Base-by-base conservation (phyloP, 2,113 vertebrate species). In the Mustelus asterias region DNA sequence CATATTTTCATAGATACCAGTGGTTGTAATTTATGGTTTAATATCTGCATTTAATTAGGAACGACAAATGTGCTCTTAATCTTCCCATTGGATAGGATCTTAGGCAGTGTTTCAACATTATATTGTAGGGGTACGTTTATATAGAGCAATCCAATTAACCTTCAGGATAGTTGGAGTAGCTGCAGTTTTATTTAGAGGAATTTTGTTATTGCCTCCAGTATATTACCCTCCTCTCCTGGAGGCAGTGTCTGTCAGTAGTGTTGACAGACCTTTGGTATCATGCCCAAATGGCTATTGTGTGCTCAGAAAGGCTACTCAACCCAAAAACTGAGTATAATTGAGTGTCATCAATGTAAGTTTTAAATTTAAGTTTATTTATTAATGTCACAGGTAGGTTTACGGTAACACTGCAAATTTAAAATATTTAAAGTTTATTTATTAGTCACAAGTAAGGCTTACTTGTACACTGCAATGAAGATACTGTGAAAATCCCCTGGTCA, bases 71-170 rank as follows among this genome's bases (percentile, higher is more conserved):
- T 65, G 7, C 33, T 92, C 16, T 65, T 33, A 16, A n/a, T 63
- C 5, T n/a, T 20, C 58, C 13, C 88, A 14, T 24, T 90, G 24
- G 86, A 29, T 89, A 58, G 48, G 26, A 89, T 89, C 48, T 89
- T 60, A 63, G 89, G n/a, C 89, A 93, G 60, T 93, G 89, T 44
- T 93, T 29, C 33, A 93, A 67, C n/a, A 65, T 93, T 93, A 67
- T 67, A 93, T 93, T 67, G 33, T 67, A 22, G 60, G 89, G 60
- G 33, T 41, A 33, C 26, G 67, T 67, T 37, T 93, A 33, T 93
- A 93, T 67, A 67, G 60, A 93, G 9, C 60, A 41, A 65, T 37
- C 89, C 33, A 37, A 67, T 93, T 93, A 67, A 93, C 89, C 60
- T 93, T 93, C 60, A 67, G 89, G 89, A 93, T 65, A 37, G n/a